Percentiles rank a stretch among this genome's conserved stretches.
phyloP scores from a whole-genome alignment of 2,888 invertebrate genomes.

The Hyles lineata region DNA sequence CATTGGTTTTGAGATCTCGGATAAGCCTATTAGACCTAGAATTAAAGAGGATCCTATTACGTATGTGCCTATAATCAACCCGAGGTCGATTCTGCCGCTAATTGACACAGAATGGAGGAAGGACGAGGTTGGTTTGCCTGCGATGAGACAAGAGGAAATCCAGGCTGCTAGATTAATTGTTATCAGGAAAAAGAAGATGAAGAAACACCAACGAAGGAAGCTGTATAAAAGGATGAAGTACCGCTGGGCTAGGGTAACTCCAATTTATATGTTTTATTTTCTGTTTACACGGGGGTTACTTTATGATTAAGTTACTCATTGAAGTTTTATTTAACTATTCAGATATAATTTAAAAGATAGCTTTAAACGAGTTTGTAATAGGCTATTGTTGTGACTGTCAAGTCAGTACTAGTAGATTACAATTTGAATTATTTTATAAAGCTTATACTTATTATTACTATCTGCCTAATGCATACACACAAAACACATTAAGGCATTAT shows the following conservation, averaged over 20 bases:
- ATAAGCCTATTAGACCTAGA: conserved; percentile 51
- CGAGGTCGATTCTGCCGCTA: conserved; percentile 73
- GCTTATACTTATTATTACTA: too few species aligned
- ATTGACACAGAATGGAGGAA: conserved; percentile 71
- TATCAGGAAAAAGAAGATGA: conserved; percentile 93
- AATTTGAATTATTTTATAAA: too few species aligned
- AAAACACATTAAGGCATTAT: too few species aligned
- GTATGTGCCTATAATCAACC: conserved; percentile 75
- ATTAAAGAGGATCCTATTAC: conserved; percentile 69
- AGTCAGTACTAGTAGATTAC: too few species aligned
- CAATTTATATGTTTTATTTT: neutral
- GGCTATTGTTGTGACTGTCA: too few species aligned
- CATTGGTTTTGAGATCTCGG: conserved; percentile 67
- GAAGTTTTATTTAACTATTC: too few species aligned
- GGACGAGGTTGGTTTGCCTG: conserved; percentile 80
- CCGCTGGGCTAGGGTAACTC: conserved; percentile 87
- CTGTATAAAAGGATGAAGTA: conserved; percentile 91
- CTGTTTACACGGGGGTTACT: neutral
- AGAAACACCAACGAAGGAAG: conserved; percentile 93
- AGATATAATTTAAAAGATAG: too few species aligned
- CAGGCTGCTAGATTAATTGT: conserved; percentile 90
- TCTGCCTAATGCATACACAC: too few species aligned
- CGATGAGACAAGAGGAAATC: conserved; percentile 82
- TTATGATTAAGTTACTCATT: neutral
- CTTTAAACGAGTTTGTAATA: too few species aligned